A percentile compares a stretch with the other conserved stretches of the same genome.
Conservation (phyloP, 2,888 invertebrate genomes). For the Zeuzera pyrina region DNA sequence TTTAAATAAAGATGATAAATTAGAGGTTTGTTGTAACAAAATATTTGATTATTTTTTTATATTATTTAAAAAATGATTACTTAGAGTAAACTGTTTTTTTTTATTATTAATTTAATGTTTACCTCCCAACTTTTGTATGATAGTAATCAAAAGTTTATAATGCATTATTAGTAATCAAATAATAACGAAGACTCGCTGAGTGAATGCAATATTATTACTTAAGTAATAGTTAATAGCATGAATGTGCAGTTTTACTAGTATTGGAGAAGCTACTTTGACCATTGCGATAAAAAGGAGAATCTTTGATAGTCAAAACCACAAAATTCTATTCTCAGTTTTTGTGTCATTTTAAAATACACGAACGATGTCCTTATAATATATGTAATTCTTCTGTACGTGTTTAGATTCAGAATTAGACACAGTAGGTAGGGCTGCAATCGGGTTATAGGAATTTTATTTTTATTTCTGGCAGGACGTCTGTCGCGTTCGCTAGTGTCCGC, state of each 20-base stretch:
- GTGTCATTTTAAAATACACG: too few species aligned
- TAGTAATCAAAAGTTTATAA: slow-evolving; percentile 31
- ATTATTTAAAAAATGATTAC: slow-evolving; percentile 65
- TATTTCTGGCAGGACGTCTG: too few species aligned
- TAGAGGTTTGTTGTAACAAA: slow-evolving; percentile 62
- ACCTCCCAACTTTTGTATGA: slow-evolving; percentile 28
- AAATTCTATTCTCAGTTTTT: too few species aligned
- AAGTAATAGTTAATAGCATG: slow-evolving; percentile 35
- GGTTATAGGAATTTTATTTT: too few species aligned
- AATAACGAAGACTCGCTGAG: slow-evolving; percentile 19
- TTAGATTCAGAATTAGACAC: too few species aligned
- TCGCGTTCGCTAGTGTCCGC: too few species aligned
- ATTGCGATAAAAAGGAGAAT: slow-evolving; percentile 1
- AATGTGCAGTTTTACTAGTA: slow-evolving; percentile 20
- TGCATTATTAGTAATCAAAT: slow-evolving; percentile 41
- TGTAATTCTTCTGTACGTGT: too few species aligned
- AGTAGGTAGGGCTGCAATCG: too few species aligned
- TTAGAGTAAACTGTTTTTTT: slow-evolving; percentile 57
- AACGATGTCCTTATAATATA: too few species aligned
- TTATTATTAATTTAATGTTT: slow-evolving; percentile 50
- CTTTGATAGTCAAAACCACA: too few species aligned
- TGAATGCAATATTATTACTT: slow-evolving; percentile 21
- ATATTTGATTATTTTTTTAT: slow-evolving; percentile 65
- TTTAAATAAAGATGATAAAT: slow-evolving; percentile 46
- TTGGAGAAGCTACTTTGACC: slow-evolving; percentile 8